Conservation (phyloP, 2,113 vertebrate genomes). For the Cyprinodon brontotheroides region DNA sequence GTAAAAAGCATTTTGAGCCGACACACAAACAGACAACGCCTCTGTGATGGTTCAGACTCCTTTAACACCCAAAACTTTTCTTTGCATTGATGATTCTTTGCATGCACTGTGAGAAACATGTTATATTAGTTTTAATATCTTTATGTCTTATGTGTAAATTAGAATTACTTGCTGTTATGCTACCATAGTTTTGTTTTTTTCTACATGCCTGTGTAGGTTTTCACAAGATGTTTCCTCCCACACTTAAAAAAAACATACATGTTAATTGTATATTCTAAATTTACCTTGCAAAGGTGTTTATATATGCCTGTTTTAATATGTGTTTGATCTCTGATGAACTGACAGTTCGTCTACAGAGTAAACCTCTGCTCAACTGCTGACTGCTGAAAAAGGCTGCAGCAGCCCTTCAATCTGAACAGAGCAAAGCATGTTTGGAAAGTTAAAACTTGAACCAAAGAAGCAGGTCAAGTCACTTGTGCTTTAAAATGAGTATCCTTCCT, state of each 20-base stretch:
- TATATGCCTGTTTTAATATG: neutral
- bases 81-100: neutral
- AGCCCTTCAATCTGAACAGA: neutral
- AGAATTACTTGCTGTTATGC: neutral
- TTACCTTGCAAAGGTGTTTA: neutral
- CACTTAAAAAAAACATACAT: neutral
- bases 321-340: neutral
- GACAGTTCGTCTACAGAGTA: neutral
- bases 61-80: neutral
- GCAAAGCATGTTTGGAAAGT: neutral
- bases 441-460: neutral
- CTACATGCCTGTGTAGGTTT: neutral
- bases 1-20: neutral
- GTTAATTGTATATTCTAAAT: neutral
- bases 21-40: too few species aligned
- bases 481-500: neutral
- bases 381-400: neutral
- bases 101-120: neutral
- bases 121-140: neutral
- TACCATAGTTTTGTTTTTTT: neutral
- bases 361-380: neutral
- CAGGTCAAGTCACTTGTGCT: neutral
- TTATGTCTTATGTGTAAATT: neutral
- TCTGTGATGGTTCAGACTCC: too few species aligned
- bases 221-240: neutral